Base-by-base conservation (phyloP, 2,888 invertebrate genomes). In the Heteromurus nitidus region DNA sequence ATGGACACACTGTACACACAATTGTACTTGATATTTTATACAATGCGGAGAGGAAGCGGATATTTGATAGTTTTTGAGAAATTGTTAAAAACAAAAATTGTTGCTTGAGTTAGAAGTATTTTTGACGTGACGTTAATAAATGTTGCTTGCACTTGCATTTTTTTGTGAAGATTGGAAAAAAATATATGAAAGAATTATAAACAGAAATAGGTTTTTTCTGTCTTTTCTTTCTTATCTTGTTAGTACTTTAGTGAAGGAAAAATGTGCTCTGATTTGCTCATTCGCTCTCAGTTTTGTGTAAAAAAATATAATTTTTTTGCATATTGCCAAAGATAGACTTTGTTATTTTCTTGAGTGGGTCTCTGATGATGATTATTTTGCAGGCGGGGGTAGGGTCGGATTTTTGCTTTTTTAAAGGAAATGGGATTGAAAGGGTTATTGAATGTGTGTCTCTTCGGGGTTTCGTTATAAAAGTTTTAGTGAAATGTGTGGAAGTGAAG, bases 191-290 rank as follows among this genome's bases (percentile, higher is more conserved):
- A n/a, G n/a, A n/a, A n/a, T n/a, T n/a, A n/a, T n/a, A n/a, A 36
- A 42, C 5, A 64, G 11, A n/a, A n/a, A 62, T n/a, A 30, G 3
- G 31, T 9, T 9, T 62, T 64, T 11, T 3, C 22, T 53, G 18
- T 20, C 11, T 13, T 11, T 18, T 20, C 20, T n/a, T 20, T 2
- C 22, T 53, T 53, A n/a, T n/a, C 7, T 50, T 22, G 53, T 70
- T 70, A 70, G 70, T 55, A 50, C 70, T 70, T 65, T 70, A 70
- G 70, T 70, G 55, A 69, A 20, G 62, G 62, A n/a, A n/a, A n/a
- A n/a, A n/a, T n/a, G n/a, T n/a, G n/a, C n/a, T n/a, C n/a, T n/a
- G n/a, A n/a, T n/a, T n/a, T 62, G 62, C 62, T 62, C 22, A 55
- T 55, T 16, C 44, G 44, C 44, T 55, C 18, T 55, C 55, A 26